Evolutionary conservation across 2,113 vertebrate species (phyloP).

Genomic region (Elephantulus edwardii): DNA sequence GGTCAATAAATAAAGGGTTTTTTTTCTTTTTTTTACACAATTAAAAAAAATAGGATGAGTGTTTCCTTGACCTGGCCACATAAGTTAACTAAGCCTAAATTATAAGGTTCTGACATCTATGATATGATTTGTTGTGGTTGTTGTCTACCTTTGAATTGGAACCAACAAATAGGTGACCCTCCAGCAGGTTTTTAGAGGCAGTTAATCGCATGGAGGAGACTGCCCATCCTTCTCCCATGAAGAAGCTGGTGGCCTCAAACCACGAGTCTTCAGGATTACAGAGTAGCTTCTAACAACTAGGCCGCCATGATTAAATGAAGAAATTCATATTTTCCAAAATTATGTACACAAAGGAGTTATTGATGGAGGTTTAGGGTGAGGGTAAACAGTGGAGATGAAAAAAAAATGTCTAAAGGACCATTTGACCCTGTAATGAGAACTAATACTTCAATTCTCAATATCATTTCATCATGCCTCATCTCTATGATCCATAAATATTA

Average conservation of each 20-base stretch:
- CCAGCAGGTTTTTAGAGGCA: too few species aligned
- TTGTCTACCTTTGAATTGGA: too few species aligned
- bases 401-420: neutral
- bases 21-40: slow-evolving; percentile 42
- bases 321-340: neutral
- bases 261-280: too few species aligned
- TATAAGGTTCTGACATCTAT: neutral
- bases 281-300: too few species aligned
- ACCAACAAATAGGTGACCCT: too few species aligned
- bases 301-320: neutral
- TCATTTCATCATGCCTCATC: neutral
- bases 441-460: neutral
- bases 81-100: neutral
- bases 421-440: neutral
- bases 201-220: too few species aligned
- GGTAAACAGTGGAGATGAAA: neutral
- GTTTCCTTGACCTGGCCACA: neutral
- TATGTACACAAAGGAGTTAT: neutral
- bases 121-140: too few species aligned
- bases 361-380: neutral
- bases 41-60: slow-evolving; percentile 17
- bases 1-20: slow-evolving; percentile 22
- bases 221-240: too few species aligned
- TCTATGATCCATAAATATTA: neutral
- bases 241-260: too few species aligned